Evolutionary conservation across 2,888 invertebrate species (phyloP).

Genomic region (Polydrusus cervinus): DNA sequence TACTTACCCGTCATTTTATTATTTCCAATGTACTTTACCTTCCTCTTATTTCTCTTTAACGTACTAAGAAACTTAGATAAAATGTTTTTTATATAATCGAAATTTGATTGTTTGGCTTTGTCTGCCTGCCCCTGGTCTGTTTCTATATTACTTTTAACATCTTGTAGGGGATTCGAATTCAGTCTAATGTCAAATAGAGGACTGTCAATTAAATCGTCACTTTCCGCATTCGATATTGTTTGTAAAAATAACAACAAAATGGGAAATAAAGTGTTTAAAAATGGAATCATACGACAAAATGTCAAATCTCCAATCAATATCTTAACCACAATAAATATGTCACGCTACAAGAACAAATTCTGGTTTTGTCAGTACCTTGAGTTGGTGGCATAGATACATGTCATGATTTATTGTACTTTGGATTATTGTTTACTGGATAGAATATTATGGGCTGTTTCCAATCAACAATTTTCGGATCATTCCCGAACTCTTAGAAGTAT

Average conservation of each 20-base stretch:
- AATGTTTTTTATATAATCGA: slow-evolving; percentile 36
- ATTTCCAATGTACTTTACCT: background rate
- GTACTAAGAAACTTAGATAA: slow-evolving; percentile 50
- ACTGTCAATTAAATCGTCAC: slow-evolving; percentile 37
- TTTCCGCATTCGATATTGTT: background rate
- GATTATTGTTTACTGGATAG: too few species aligned
- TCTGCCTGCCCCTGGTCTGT: background rate
- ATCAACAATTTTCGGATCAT: too few species aligned
- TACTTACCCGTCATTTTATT: slow-evolving; percentile 13
- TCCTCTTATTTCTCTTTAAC: slow-evolving; percentile 30
- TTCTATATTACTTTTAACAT: slow-evolving; percentile 26
- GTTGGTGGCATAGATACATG: background rate
- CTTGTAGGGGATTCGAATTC: slow-evolving; percentile 34
- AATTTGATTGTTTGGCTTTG: slow-evolving; percentile 16
- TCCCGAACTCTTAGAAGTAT: too few species aligned
- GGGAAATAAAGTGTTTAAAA: background rate
- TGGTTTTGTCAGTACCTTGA: background rate
- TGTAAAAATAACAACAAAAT: slow-evolving; percentile 13
- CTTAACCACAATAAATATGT: background rate
- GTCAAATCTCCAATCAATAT: background rate
- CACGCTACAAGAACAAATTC: background rate
- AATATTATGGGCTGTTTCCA: too few species aligned
- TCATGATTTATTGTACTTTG: too few species aligned
- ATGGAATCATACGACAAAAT: slow-evolving; percentile 1
- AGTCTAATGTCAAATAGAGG: slow-evolving; percentile 42